phyloP scores from a whole-genome alignment of 1,140 invertebrate genomes.

The Pseudomyrmex cubaensis region DNA sequence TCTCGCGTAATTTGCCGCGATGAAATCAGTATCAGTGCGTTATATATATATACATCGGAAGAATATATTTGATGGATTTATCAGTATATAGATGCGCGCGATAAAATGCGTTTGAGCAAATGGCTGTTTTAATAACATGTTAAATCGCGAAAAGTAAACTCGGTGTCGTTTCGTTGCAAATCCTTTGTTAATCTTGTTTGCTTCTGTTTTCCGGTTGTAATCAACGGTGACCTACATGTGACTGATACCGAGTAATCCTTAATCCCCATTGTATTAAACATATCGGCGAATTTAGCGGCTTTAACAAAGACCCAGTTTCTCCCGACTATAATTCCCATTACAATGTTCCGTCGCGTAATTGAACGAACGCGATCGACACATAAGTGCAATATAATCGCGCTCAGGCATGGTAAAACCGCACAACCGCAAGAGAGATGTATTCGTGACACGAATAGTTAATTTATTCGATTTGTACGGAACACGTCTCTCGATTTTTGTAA shows the following conservation, averaged over 20 bases:
- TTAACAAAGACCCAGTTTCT: constrained; percentile 11
- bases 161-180: background rate
- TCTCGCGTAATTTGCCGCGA: background rate
- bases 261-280: constrained; percentile 36
- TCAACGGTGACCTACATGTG: background rate
- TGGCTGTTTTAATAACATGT: background rate
- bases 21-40: too few species aligned
- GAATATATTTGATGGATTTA: background rate
- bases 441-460: background rate
- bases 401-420: background rate
- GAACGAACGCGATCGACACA: too few species aligned
- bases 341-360: constrained; percentile 8
- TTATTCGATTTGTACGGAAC: background rate
- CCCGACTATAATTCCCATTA: background rate
- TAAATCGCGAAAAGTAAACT: background rate
- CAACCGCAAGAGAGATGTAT: background rate
- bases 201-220: background rate
- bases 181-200: background rate
- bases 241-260: constrained; percentile 21
- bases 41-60: too few species aligned
- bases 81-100: background rate
- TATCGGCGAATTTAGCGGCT: constrained; percentile 23
- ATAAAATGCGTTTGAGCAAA: background rate
- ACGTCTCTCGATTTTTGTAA: background rate
- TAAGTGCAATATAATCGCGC: too few species aligned